Evolutionary conservation across 2,113 vertebrate species (phyloP), one percentile per base, ranked within the genome.

Genomic region (Conger conger): DNA sequence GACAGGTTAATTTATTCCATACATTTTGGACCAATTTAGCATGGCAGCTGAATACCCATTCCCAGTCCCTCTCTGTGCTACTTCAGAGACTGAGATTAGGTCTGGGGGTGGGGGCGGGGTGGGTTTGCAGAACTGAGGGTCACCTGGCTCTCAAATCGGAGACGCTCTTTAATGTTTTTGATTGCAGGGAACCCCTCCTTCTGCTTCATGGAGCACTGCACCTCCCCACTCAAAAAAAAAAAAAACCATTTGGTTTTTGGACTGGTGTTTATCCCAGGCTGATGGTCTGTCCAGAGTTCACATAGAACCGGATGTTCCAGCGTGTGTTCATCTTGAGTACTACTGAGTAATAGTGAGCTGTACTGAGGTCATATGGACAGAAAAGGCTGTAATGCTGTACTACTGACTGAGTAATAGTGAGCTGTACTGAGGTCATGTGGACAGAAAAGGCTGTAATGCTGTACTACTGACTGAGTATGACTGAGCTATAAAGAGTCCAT

Each of bases 1-100:
- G 96, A 97, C 96, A 96, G 93, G 94, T 95, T 96, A 96, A 96
- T 97, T 96, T 96, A 96, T 96, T 94, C 94, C 93, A 91, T 94
- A 94, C 93, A 95, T 96, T 96, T 95, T 94, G 92, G 93, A 95
- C 92, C 95, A 93, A 95, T 96, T 96, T 94, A 95, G 94, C 93
- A 90, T 93, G 93, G 93, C 95, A 93, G 94, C 94, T 95, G 95
- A 96, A 95, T 92, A 93, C 90, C 93, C 93, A 94, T 94, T 79
- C 16, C 73, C 79, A n/a, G 4, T 73, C 23, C 20, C 45, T 53
- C 18, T 35, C 38, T 77, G 86, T 87, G 40, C 54, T 81, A 42
- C 45, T 57, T 7, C 20, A 35, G 57, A 50, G 45, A 42, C 40
- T 63, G 57, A 63, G 57, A 63, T 27, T 63, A 63, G 18, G 20